These are phyloP conservation scores for Belonocnema kinseyi DNA, from an alignment of 1,140 invertebrate genomes.

Conservation along the genomic window DNA sequence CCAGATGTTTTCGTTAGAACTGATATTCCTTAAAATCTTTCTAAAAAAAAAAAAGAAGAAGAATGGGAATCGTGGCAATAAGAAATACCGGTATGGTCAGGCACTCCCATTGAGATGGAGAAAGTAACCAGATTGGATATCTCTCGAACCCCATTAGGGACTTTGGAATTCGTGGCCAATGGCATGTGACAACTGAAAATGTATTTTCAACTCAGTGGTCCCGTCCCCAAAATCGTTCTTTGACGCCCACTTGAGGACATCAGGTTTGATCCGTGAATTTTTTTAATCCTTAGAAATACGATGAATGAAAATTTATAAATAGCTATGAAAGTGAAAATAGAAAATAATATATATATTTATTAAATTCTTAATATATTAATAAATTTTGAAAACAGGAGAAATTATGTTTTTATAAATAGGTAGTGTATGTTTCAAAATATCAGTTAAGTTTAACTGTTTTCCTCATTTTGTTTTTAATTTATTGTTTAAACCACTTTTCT, in stretches of 20 bases:
- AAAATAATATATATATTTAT: no score
- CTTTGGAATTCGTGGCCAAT: slow-evolving; percentile 20
- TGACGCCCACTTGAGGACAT: slow-evolving; percentile 8
- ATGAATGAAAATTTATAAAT: no score
- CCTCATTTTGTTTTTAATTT: no score
- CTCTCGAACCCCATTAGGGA: slow-evolving; percentile 8
- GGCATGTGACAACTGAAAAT: slow-evolving; percentile 26
- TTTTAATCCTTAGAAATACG: not conserved
- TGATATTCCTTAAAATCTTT: slow-evolving; percentile 25
- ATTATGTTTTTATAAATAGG: no score
- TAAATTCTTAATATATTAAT: no score
- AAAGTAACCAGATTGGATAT: slow-evolving; percentile 19
- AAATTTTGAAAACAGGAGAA: no score
- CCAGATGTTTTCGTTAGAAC: not conserved
- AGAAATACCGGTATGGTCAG: slow-evolving; percentile 11
- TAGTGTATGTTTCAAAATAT: no score
- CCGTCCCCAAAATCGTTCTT: not conserved
- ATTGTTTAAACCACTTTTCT: no score
- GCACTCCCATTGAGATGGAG: slow-evolving; percentile 26
- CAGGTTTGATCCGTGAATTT: not conserved
- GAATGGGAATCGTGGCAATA: not conserved
- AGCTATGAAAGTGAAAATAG: no score
- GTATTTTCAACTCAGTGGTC: slow-evolving; percentile 7
- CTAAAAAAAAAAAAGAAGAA: slow-evolving; percentile 11
- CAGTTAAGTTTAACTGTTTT: no score